Evolutionary conservation across 2,113 vertebrate species (phyloP).

Genomic region (Alectura lathami): DNA sequence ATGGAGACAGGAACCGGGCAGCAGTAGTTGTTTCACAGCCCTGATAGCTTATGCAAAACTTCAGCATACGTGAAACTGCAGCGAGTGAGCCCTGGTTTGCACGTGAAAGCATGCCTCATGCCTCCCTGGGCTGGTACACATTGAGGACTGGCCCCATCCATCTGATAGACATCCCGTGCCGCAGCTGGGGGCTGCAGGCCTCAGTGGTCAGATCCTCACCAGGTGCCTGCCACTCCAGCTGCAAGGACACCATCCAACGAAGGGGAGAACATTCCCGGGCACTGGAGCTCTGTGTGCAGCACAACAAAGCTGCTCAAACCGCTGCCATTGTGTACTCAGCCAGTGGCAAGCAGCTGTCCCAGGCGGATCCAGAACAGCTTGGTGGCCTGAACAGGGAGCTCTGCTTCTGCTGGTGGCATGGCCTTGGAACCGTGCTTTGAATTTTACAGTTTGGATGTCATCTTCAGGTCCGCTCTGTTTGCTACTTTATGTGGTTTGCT

Average conservation of each 20-base stretch:
- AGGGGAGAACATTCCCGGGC: no score
- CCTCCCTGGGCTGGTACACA: no score
- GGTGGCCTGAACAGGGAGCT: background rate
- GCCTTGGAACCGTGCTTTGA: background rate
- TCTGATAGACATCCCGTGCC: accelerated
- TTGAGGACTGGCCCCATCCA: accelerated
- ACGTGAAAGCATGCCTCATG: accelerated
- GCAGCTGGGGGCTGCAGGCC: accelerated
- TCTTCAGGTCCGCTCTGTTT: no score
- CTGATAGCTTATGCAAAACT: background rate
- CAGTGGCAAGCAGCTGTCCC: accelerated
- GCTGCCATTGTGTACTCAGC: background rate
- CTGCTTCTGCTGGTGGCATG: background rate
- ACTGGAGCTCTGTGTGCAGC: accelerated
- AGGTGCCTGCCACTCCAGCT: accelerated
- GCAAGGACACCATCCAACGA: accelerated
- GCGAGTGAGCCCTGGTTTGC: background rate
- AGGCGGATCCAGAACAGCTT: background rate
- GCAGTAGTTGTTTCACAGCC: background rate
- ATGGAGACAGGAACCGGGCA: no score
- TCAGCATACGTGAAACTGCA: background rate
- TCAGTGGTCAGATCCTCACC: no score
- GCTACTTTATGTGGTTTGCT: background rate
- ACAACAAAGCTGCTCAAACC: accelerated
- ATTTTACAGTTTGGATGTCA: no score